Base-by-base conservation (phyloP, 1,140 invertebrate genomes). In the Maniola jurtina region DNA sequence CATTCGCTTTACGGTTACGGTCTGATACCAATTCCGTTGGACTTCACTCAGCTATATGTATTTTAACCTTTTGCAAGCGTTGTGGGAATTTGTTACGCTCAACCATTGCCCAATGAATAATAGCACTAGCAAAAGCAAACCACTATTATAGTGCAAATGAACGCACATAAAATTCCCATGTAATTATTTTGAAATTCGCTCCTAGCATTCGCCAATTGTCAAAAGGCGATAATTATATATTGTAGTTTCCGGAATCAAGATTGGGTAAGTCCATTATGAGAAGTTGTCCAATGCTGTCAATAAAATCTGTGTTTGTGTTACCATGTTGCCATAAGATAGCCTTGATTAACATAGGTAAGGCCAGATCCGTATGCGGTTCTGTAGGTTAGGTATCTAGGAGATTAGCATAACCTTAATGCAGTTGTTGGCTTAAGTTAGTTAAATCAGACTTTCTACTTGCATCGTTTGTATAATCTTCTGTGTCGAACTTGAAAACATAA, bases 11-110 rank as follows among this genome's bases (percentile, higher is more conserved):
- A 80, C 75, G 38, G 67, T 63, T 73, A 71, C 67, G 68, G 75
- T 86, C 84, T 81, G 81, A 82, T 86, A 81, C 77, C 70, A 72
- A 77, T 76, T 79, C 72, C 75, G 73, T 75, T 66, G 66, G 66
- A 76, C 71, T 77, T 76, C 72, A 72, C 61, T 67, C 71, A 68
- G 71, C 70, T 74, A 72, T 77, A 70, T 64, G 67, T 79, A 70
- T 73, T 66, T 64, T 57, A 72, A 35, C 61, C 48, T 60, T 60
- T 64, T 54, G 61, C 45, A 68, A 68, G 25, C 55, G 54, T 52
- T 48, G 62, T 65, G 56, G 47, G 64, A 55, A 66, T 66, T 66
- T 45, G 64, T 54, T 54, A 50, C 36, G 64, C 64, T 64, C 59
- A 65, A 65, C 59, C 64, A 40, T 66, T 66, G 57, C 50, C 14